Base-by-base conservation (phyloP, 2,888 invertebrate species). In the Belgica antarctica region DNA sequence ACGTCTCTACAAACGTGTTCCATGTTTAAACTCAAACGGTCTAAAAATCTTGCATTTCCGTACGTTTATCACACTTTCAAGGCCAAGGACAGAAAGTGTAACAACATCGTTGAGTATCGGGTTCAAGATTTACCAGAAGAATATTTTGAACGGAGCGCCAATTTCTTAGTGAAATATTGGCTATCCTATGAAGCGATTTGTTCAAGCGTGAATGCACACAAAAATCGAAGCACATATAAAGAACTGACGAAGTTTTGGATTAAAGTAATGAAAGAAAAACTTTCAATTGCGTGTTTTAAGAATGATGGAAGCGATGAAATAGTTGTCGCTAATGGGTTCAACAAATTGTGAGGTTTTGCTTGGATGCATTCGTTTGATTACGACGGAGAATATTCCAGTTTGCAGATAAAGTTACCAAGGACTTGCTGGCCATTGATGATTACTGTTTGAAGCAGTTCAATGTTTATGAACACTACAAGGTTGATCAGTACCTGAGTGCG, bases 71-170 rank as follows among this genome's bases (percentile, higher is more conserved):
- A 47, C 4, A 66, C 47, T 12, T 71, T 71, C 17, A 12, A 27
- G 1, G 71, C 71, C 8, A 31, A 15, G 2, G 71, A 71, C 46
- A 12, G 59, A 12, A 31, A 71, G 27, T 31, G 65, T 10, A 71
- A 71, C 7, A 41, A 65, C 25, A 1, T 65, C 24, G 61, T 71
- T 3, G 34, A 65, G 31, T 71, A 61, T 22, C 28, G 59, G 24
- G 57, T 71, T 22, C 59, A 66, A 66, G 71, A 71, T 41, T 52
- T 66, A 22, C 71, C 63, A 61, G 15, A 34, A 15, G 63, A 71
- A 59, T 59, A 66, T 27, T 34, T 61, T 28, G 71, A 57, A 12
- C 59, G 66, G 19, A 66, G 62, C 4, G 61, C 66, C 17, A n/a
- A 65, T 19, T 71, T 66, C 46, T 22, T 52, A 2, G 19, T 57